Percentiles rank a stretch among this genome's conserved stretches.
These are phyloP conservation scores for Mellilla xanthometata DNA, from an alignment of 2,888 invertebrate genomes.

Conservation along the genomic window DNA sequence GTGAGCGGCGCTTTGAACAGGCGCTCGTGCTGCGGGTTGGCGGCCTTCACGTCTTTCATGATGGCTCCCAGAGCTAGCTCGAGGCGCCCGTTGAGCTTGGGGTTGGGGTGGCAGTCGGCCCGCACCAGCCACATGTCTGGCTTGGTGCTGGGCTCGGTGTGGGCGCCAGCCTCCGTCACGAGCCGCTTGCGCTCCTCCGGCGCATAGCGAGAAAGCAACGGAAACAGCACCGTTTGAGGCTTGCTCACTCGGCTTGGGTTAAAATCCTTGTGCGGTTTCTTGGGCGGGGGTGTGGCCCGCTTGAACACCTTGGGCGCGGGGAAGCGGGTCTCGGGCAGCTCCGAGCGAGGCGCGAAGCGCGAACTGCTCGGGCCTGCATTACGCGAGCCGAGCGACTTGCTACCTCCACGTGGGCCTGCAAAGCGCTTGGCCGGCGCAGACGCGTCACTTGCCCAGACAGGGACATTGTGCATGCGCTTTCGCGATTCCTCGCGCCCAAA, in stretches of 20 bases:
- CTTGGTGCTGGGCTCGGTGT: constrained; percentile 26
- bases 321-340: too few species aligned
- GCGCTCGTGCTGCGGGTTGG: constrained; percentile 1
- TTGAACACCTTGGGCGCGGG: constrained; percentile 23
- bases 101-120: constrained; percentile 42
- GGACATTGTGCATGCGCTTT: constrained; percentile 41
- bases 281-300: constrained; percentile 15
- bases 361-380: constrained; percentile 25
- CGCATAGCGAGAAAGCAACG: constrained; percentile 32
- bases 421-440: constrained; percentile 42
- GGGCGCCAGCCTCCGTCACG: constrained; percentile 23
- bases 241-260: constrained; percentile 46
- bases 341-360: too few species aligned
- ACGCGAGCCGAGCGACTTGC: constrained; percentile 27
- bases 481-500: constrained; percentile 27
- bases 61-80: constrained; percentile 62
- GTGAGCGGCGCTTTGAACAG: constrained; percentile 1
- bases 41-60: constrained; percentile 49
- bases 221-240: constrained; percentile 31
- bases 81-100: constrained; percentile 54
- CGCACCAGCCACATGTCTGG: constrained; percentile 30
- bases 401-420: constrained; percentile 21
- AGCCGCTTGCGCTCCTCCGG: constrained; percentile 35
- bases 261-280: constrained; percentile 34
- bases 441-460: constrained; percentile 40